Evolutionary conservation across 2,888 invertebrate genomes (phyloP), one percentile per base, ranked within the genome.

Genomic region (Ditula angustiorana): DNA sequence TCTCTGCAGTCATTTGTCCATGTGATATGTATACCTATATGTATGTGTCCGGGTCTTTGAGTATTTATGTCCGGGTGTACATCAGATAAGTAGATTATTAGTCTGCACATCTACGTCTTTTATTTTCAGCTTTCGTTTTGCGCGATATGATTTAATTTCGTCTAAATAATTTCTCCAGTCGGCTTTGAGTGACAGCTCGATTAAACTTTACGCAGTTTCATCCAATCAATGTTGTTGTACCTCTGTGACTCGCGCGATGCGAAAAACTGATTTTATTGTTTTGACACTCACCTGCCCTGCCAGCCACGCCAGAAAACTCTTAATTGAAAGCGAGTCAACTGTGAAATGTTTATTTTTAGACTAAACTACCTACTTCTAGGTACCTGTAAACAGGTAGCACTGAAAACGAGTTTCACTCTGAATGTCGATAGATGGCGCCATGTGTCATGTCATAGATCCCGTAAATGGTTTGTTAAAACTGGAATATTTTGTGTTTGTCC

Each of bases 171-270:
- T 66, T 61, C 56, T 50, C 57, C 30, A 59, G 52, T 53, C 68
- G 66, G 58, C 68, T 68, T 75, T 75, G 79, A 80, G 70, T 78
- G 83, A 78, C 82, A 81, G 79, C 75, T 79, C 77, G 79, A 83
- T 83, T 82, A 76, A 83, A 83, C 74, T 74, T 74, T 71, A 67
- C 61, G 64, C 66, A 68, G 75, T 73, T 71, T 71, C 60, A 72
- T 69, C 73, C 70, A 73, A 77, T 73, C 73, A 71, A 70, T 70
- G 73, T 71, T 70, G 73, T 71, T 35, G 60, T 56, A 37, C 69
- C 66, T 53, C 49, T 68, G 35, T 16, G 26, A 19, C 63, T 65
- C 24, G 57, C 37, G 57, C 61, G 65, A 55, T 59, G 33, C 58
- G 49, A 30, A 67, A 69, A 66, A 52, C 37, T 61, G 47, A 68